These are phyloP conservation scores for Yponomeuta sedellus DNA, from an alignment of 2,888 invertebrate species.

Conservation along the genomic window DNA sequence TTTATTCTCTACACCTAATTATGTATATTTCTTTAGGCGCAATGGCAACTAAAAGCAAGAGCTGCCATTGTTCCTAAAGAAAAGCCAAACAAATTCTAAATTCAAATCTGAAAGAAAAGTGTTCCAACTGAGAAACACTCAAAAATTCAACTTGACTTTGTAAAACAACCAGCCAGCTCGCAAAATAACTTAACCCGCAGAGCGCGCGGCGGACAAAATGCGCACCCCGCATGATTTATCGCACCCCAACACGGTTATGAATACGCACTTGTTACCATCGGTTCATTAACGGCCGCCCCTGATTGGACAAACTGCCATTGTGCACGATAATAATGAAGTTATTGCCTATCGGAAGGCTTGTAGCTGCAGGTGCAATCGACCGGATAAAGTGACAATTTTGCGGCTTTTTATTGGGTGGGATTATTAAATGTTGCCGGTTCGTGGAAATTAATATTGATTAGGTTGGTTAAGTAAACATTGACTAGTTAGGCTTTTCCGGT, in stretches of 20 bases:
- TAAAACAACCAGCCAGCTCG: background rate
- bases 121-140: background rate
- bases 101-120: background rate
- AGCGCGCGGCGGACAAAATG: background rate
- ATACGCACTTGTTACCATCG: conserved; percentile 67
- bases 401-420: conserved; percentile 15
- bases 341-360: conserved; percentile 43
- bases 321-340: conserved; percentile 52
- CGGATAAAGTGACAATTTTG: conserved; percentile 1
- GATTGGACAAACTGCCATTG: conserved; percentile 51
- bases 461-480: background rate
- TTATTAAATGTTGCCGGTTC: background rate
- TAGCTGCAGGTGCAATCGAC: conserved; percentile 17
- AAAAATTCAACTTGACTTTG: background rate
- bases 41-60: too few relatives aligned
- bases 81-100: background rate
- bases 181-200: background rate
- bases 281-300: conserved; percentile 67
- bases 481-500: too few relatives aligned
- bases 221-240: conserved; percentile 55
- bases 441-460: conserved; percentile 9
- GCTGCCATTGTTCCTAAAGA: too few relatives aligned
- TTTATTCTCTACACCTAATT: too few relatives aligned
- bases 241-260: conserved; percentile 57
- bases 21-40: too few relatives aligned